Conservation (phyloP, 2,888 invertebrate species). For the Andrena bucephala region DNA sequence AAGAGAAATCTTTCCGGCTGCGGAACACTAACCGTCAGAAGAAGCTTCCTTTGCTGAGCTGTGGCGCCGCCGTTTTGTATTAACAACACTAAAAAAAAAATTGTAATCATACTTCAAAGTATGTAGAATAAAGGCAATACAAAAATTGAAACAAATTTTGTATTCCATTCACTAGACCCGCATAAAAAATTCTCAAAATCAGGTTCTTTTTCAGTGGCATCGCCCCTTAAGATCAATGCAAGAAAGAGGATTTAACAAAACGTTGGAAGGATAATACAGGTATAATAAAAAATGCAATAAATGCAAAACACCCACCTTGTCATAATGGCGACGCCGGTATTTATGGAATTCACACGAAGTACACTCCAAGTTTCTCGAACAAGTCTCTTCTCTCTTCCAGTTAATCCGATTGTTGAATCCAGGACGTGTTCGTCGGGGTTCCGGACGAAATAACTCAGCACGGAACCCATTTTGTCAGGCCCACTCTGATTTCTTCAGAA, state of each 20-base stretch:
- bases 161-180: too few relatives aligned
- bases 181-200: too few relatives aligned
- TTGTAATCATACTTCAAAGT: too few relatives aligned
- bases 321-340: slow-evolving; percentile 82
- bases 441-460: slow-evolving; percentile 56
- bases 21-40: too few relatives aligned
- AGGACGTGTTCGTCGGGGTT: slow-evolving; percentile 53
- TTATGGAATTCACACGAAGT: slow-evolving; percentile 80
- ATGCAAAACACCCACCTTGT: slow-evolving; percentile 77
- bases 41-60: too few relatives aligned
- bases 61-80: too few relatives aligned
- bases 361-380: slow-evolving; percentile 83
- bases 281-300: too few relatives aligned
- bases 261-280: background rate
- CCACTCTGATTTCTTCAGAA: background rate
- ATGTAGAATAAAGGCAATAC: too few relatives aligned
- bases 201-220: too few relatives aligned
- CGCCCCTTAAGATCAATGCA: background rate
- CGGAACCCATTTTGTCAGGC: slow-evolving; percentile 16
- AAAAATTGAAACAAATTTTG: too few relatives aligned
- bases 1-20: too few relatives aligned
- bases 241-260: background rate
- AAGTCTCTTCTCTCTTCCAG: slow-evolving; percentile 80
- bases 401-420: slow-evolving; percentile 81
- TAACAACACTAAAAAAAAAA: too few relatives aligned